Percentiles rank a stretch among this genome's conserved stretches.
Conservation (phyloP, 2,888 invertebrate genomes). For the Tetanocera ferruginea region DNA sequence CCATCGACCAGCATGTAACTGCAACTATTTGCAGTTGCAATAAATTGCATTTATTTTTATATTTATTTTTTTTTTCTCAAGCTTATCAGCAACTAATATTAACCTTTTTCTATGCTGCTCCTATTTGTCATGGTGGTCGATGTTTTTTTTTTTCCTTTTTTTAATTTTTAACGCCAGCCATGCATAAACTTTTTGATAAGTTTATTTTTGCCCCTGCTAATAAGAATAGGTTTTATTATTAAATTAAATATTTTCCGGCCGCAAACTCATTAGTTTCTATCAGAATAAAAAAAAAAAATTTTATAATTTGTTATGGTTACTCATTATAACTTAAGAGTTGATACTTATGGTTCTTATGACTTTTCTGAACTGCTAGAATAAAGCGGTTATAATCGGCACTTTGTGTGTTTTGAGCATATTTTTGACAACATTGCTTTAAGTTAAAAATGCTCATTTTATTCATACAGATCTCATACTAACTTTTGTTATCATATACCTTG, state of each 20-base stretch:
- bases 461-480: too few species aligned
- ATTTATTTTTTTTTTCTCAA: not conserved
- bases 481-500: too few species aligned
- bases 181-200: not conserved
- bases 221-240: not conserved
- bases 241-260: not conserved
- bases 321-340: too few species aligned
- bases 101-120: not conserved
- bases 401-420: too few species aligned
- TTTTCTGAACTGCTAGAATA: too few species aligned
- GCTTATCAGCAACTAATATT: conserved; percentile 8
- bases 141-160: not conserved
- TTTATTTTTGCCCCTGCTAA: not conserved
- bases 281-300: too few species aligned
- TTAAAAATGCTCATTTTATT: too few species aligned
- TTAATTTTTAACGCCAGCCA: not conserved
- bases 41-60: conserved; percentile 17
- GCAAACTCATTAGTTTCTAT: not conserved
- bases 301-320: too few species aligned
- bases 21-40: too few species aligned
- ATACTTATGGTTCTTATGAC: too few species aligned
- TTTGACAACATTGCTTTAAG: too few species aligned
- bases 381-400: too few species aligned
- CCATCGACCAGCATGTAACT: not conserved
- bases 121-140: not conserved